These are phyloP conservation scores for Pachymerium ferrugineum DNA, from an alignment of 2,888 invertebrate species.

Conservation along the genomic window DNA sequence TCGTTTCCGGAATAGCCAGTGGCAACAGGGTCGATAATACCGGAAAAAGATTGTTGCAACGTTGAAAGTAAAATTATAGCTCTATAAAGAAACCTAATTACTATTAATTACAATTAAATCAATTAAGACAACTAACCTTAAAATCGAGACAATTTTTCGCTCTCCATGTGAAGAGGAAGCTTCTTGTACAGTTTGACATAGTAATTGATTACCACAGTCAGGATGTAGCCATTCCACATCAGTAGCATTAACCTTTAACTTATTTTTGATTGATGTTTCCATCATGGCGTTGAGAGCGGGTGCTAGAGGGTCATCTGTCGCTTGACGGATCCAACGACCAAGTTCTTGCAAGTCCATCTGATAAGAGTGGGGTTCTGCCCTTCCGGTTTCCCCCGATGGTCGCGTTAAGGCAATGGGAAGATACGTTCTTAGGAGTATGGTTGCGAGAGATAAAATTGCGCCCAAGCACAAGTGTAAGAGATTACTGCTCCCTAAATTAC, in stretches of 20 bases:
- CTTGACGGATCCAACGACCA: neutral
- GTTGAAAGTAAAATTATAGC: too few relatives aligned
- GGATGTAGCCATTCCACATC: neutral
- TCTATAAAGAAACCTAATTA: too few relatives aligned
- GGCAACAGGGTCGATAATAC: too few relatives aligned
- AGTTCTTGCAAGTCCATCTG: neutral
- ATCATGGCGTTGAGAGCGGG: neutral
- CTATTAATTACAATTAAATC: too few relatives aligned
- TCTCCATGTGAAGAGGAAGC: neutral
- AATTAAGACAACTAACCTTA: too few relatives aligned
- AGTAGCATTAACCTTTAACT: neutral
- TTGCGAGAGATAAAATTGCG: neutral
- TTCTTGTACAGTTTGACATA: neutral
- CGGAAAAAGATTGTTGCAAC: too few relatives aligned
- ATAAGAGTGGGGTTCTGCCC: neutral
- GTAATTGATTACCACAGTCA: neutral
- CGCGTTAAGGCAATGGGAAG: neutral
- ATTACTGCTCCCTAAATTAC: neutral
- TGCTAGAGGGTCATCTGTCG: neutral
- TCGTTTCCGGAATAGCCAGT: too few relatives aligned
- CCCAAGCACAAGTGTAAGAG: neutral
- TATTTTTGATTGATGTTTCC: neutral
- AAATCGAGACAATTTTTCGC: too few relatives aligned
- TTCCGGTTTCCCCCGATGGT: neutral
- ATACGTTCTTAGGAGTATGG: neutral